A percentile compares a stretch with the other conserved stretches of the same genome.
phyloP scores from a whole-genome alignment of 2,113 vertebrate genomes.

The Microcebus griseorufus region DNA sequence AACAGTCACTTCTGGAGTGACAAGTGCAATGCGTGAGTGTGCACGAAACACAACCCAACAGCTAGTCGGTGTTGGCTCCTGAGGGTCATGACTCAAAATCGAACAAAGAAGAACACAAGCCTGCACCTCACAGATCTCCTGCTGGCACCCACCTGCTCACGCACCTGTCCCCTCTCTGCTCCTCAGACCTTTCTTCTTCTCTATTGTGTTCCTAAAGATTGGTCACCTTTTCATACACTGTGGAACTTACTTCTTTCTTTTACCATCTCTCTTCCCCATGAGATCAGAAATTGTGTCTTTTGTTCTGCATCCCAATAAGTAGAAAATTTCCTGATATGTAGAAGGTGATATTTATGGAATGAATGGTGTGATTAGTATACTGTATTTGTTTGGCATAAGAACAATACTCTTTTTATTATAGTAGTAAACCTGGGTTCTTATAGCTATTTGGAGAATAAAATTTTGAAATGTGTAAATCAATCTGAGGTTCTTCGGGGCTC shows the following conservation, averaged over 20 bases:
- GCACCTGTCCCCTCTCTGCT: too few species aligned
- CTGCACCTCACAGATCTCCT: accelerated
- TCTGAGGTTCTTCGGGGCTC: too few species aligned
- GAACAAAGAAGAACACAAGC: neutral
- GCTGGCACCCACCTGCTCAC: accelerated
- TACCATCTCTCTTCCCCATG: accelerated
- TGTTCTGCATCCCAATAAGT: neutral
- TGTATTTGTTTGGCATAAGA: neutral
- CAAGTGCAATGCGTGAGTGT: neutral
- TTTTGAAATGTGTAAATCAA: accelerated
- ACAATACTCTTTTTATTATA: neutral
- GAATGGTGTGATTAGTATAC: neutral
- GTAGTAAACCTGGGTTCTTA: neutral
- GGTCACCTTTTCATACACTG: accelerated
- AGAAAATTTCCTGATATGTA: neutral
- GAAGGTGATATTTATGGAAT: neutral
- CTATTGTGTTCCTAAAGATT: neutral
- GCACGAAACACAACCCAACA: accelerated
- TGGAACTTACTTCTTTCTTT: too few species aligned
- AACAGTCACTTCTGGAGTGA: neutral
- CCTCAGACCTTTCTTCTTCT: neutral
- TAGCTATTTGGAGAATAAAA: neutral
- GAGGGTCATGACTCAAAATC: accelerated
- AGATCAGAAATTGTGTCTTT: neutral
- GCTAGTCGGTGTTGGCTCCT: accelerated